These are phyloP conservation scores for Chrysolina haemoptera DNA, from an alignment of 2,888 invertebrate species.

Conservation along the genomic window DNA sequence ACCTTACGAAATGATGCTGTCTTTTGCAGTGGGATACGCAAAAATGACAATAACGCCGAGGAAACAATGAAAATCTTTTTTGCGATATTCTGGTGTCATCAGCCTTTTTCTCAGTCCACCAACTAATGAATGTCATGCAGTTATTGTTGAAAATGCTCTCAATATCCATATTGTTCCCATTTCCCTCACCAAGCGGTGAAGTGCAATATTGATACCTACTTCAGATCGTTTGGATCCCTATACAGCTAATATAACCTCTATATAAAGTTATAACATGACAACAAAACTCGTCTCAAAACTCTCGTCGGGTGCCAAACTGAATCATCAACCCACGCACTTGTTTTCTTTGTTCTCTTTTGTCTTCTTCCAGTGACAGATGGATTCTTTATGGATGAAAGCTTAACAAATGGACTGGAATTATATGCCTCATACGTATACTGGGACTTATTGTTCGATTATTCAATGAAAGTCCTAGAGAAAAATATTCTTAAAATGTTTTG, in stretches of 20 bases:
- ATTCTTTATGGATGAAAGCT: constrained; percentile 5
- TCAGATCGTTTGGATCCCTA: too few species aligned
- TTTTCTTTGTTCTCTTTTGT: background rate
- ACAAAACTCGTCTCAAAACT: constrained; percentile 1
- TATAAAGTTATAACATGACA: background rate
- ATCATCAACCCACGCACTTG: constrained; percentile 4
- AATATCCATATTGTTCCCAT: too few species aligned
- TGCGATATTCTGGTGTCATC: too few species aligned
- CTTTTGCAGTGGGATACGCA: too few species aligned
- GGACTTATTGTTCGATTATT: constrained; percentile 17
- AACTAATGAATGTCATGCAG: too few species aligned
- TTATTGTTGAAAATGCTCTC: too few species aligned
- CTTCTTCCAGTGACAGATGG: constrained; percentile 5
- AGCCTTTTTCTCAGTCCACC: too few species aligned
- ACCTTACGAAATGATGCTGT: too few species aligned
- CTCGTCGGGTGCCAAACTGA: background rate
- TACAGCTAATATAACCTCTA: background rate
- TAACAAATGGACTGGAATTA: background rate
- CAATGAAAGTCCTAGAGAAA: constrained; percentile 3
- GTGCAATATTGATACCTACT: too few species aligned
- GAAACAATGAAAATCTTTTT: too few species aligned
- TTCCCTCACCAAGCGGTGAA: too few species aligned
- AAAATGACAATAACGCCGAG: too few species aligned
- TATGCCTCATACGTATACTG: background rate
- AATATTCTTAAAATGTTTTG: background rate